A percentile compares a stretch with the other conserved stretches of the same genome.
phyloP scores from a whole-genome alignment of 2,888 invertebrate genomes.

The Euplagia quadripunctaria region DNA sequence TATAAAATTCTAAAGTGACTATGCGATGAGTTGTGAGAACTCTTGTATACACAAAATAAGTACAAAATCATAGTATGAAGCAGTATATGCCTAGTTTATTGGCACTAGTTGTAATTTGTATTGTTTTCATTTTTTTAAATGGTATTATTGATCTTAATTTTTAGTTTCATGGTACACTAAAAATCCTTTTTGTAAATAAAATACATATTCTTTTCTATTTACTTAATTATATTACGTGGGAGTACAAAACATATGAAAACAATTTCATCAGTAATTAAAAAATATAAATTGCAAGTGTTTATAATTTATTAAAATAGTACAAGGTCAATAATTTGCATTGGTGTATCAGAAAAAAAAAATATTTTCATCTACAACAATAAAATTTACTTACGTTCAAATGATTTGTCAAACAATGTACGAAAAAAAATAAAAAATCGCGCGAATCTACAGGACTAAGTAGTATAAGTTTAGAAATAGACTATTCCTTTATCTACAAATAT shows the following conservation, averaged over 20 bases:
- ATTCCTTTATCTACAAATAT: too few relatives aligned
- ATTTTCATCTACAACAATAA: neutral
- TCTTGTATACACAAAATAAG: neutral
- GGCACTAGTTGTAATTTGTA: neutral
- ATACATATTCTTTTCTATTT: neutral
- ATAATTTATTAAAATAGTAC: too few relatives aligned
- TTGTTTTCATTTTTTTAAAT: too few relatives aligned
- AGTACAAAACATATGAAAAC: conserved; percentile 74
- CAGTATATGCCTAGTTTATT: neutral
- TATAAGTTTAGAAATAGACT: neutral
- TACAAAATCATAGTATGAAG: neutral
- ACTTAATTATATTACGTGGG: conserved; percentile 62
- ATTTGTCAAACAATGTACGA: too few relatives aligned
- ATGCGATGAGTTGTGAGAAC: neutral
- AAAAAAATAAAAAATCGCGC: neutral
- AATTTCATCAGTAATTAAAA: conserved; percentile 22
- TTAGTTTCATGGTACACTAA: conserved; percentile 3
- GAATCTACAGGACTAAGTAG: neutral
- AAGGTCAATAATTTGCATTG: too few relatives aligned
- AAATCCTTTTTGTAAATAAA: neutral
- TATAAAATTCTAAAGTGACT: neutral
- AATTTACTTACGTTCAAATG: neutral
- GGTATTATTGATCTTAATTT: neutral
- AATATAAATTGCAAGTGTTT: neutral
- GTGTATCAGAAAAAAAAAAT: too few relatives aligned